phyloP scores from a whole-genome alignment of 1,140 invertebrate species.

The Oscheius sp. region DNA sequence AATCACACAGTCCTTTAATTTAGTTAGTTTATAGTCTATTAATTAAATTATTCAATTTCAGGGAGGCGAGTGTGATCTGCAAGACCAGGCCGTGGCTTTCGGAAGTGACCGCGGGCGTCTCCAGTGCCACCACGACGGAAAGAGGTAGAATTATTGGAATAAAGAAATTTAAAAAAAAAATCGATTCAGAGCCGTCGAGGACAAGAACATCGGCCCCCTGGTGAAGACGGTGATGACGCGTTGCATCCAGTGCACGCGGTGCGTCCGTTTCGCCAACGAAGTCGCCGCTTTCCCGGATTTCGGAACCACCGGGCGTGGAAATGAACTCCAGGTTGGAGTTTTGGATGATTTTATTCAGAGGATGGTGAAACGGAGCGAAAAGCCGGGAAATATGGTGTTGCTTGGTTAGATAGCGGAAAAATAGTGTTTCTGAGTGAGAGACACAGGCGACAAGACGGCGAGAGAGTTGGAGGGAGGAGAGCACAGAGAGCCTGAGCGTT shows the following conservation, averaged over 20 bases:
- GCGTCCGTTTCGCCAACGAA: constrained; percentile 73
- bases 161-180: not conserved
- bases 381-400: too few relatives aligned
- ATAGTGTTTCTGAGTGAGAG: too few relatives aligned
- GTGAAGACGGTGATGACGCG: constrained; percentile 99
- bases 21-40: not conserved
- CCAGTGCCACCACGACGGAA: constrained; percentile 84
- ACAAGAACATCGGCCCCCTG: constrained; percentile 96
- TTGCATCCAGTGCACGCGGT: constrained; percentile 98
- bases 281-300: constrained; percentile 34
- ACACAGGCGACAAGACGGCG: too few relatives aligned
- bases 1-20: not conserved
- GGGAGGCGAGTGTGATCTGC: constrained; percentile 94
- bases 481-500: too few relatives aligned
- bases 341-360: too few relatives aligned
- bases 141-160: constrained; percentile 62
- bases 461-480: too few relatives aligned
- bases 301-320: constrained; percentile 24
- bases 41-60: constrained; percentile 35
- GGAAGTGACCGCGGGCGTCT: constrained; percentile 91
- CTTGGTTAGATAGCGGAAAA: too few relatives aligned
- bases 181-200: constrained; percentile 79
- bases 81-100: constrained; percentile 80
- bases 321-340: constrained; percentile 19
- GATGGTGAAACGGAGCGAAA: too few relatives aligned